Evolutionary conservation across 2,113 vertebrate genomes (phyloP).

Genomic region (Gallinago undulata): DNA sequence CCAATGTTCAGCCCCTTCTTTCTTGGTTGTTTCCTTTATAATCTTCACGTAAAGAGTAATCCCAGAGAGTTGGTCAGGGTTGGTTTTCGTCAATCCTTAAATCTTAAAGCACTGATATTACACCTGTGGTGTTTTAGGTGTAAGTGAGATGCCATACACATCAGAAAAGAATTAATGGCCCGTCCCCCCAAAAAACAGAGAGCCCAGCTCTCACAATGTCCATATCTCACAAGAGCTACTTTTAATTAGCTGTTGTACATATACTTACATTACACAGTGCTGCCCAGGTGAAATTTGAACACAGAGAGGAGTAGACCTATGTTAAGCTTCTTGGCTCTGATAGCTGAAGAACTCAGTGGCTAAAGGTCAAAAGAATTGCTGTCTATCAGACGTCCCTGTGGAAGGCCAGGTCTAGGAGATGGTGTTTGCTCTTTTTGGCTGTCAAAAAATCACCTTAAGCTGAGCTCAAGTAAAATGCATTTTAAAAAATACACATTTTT

Average conservation of each 20-base stretch:
- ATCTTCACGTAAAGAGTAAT: accelerated
- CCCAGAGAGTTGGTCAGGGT: neutral
- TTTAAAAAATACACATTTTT: accelerated
- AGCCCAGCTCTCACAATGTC: neutral
- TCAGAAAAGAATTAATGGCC: neutral
- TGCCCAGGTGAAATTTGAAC: neutral
- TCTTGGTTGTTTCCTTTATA: neutral
- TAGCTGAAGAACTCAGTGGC: neutral
- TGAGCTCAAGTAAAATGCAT: neutral
- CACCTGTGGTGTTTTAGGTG: neutral
- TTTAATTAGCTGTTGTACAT: neutral
- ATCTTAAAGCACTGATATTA: neutral
- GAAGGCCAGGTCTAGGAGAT: neutral
- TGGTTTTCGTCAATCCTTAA: neutral
- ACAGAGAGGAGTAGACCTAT: neutral
- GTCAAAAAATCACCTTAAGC: neutral
- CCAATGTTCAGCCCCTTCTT: neutral
- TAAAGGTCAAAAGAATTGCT: neutral
- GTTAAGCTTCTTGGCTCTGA: neutral
- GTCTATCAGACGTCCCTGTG: neutral
- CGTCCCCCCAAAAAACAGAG: neutral
- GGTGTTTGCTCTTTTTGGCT: neutral
- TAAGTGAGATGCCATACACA: neutral
- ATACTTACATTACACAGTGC: neutral
- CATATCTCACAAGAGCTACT: neutral